phyloP scores from a whole-genome alignment of 2,113 vertebrate genomes.

The Bubalus kerabau region DNA sequence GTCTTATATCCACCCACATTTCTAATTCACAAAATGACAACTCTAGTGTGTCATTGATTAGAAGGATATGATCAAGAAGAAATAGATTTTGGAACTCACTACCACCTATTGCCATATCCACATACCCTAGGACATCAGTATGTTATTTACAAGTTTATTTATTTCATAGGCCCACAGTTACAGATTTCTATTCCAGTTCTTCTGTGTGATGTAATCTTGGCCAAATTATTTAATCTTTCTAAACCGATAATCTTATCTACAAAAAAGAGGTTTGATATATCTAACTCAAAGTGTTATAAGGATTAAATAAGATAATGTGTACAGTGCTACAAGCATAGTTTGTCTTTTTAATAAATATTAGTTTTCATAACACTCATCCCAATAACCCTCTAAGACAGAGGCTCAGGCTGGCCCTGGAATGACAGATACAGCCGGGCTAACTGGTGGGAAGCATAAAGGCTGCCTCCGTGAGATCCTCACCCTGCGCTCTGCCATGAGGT shows the following conservation, averaged over 20 bases:
- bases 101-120: background rate
- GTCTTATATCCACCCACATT: background rate
- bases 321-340: background rate
- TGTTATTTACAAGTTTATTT: background rate
- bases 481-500: background rate
- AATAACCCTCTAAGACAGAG: background rate
- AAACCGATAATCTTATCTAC: background rate
- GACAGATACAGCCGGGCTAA: background rate
- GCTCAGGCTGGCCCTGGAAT: background rate
- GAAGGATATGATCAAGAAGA: background rate
- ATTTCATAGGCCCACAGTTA: background rate
- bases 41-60: background rate
- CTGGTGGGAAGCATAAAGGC: background rate
- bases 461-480: background rate
- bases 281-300: background rate
- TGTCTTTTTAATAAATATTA: slow-evolving; percentile 1
- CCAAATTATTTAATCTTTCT: background rate
- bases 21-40: background rate
- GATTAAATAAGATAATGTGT: slow-evolving; percentile 9
- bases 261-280: background rate
- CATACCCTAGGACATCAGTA: background rate
- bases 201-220: background rate
- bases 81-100: background rate
- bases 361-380: background rate
- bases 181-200: background rate